A percentile compares a stretch with the other conserved stretches of the same genome.
Evolutionary conservation across 2,113 vertebrate species (phyloP).

Genomic region (Perccottus glenii): DNA sequence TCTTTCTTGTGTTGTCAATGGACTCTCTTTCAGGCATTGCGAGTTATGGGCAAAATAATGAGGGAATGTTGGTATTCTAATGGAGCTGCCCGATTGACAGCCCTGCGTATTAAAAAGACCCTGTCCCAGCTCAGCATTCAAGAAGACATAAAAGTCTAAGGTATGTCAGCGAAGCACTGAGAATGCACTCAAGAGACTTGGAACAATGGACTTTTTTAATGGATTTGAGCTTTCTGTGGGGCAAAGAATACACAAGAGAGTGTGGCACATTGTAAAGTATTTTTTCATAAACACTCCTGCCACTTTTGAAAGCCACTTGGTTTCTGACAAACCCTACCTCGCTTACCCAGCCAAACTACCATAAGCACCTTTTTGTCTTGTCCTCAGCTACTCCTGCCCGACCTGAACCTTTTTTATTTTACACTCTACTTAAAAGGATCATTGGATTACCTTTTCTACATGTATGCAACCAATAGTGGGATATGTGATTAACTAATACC

Average conservation of each 20-base stretch:
- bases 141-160: conserved; percentile 92
- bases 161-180: conserved; percentile 7
- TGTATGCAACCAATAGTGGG: conserved; percentile 47
- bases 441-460: conserved; percentile 33
- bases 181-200: background rate
- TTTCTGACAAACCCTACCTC: conserved; percentile 80
- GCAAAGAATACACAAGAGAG: conserved; percentile 47
- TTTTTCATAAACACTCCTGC: conserved; percentile 70
- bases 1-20: background rate
- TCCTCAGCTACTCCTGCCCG: conserved; percentile 55
- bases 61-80: conserved; percentile 97
- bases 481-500: conserved; percentile 44
- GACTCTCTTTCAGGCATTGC: conserved; percentile 81
- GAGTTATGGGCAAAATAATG: conserved; percentile 98
- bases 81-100: conserved; percentile 89
- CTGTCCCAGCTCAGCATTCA: conserved; percentile 94
- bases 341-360: conserved; percentile 79
- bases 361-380: conserved; percentile 55
- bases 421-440: conserved; percentile 32
- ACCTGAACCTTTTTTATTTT: conserved; percentile 27
- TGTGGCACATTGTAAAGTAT: conserved; percentile 57
- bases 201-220: conserved; percentile 13
- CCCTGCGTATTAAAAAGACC: conserved; percentile 96
- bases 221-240: background rate
- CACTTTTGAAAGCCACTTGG: conserved; percentile 67